A percentile compares a stretch with the other conserved stretches of the same genome.
Evolutionary conservation across 2,113 vertebrate species (phyloP).

Genomic region (Cricetomys ansorgei): DNA sequence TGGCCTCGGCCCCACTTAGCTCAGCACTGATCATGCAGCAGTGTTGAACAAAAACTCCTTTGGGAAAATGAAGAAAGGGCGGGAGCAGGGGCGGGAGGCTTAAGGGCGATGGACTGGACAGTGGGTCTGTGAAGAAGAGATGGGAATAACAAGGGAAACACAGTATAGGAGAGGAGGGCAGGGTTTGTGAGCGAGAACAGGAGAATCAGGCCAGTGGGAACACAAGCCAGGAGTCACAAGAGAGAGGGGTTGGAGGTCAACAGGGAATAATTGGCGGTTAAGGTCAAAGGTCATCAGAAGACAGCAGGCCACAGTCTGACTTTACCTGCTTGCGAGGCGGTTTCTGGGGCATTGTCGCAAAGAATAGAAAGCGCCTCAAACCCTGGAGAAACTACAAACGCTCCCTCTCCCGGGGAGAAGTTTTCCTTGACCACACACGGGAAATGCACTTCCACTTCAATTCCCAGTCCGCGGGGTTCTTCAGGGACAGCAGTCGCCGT

Average conservation of each 20-base stretch:
- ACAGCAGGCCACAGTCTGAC: background rate
- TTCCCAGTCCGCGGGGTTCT: constrained; percentile 52
- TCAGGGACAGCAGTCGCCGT: constrained; percentile 64
- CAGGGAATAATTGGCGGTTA: constrained; percentile 19
- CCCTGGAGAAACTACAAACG: background rate
- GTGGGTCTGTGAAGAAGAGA: too few relatives aligned
- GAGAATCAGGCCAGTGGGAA: background rate
- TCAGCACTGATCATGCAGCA: background rate
- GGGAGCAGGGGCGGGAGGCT: background rate
- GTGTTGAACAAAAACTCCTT: background rate
- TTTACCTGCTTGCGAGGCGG: constrained; percentile 81
- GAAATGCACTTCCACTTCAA: constrained; percentile 72
- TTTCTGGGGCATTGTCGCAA: constrained; percentile 77
- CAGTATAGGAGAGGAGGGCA: background rate
- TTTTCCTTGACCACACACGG: constrained; percentile 77
- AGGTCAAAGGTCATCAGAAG: constrained; percentile 43
- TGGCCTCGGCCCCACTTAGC: background rate
- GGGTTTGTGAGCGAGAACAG: background rate
- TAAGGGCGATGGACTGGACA: background rate
- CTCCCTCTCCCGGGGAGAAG: constrained; percentile 39
- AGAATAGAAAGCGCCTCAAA: background rate
- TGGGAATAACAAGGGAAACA: background rate
- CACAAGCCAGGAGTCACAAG: background rate
- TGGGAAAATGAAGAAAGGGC: background rate
- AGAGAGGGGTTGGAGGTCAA: constrained; percentile 21